A percentile compares a stretch with the other conserved stretches of the same genome.
Conservation (phyloP, 2,113 vertebrate genomes). For the Siphamia tubifer region DNA sequence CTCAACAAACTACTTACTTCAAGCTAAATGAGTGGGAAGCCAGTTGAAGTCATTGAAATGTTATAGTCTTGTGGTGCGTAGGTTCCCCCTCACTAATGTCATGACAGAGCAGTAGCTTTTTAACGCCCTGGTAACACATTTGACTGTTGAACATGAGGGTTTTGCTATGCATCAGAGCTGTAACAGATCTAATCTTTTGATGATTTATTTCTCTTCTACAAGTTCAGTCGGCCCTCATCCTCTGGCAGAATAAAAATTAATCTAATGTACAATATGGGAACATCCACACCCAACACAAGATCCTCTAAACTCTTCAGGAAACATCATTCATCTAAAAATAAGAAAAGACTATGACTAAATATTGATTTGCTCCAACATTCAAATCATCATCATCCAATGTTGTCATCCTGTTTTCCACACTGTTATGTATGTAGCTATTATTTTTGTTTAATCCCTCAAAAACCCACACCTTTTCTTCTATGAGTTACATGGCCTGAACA, state of each 20-base stretch:
- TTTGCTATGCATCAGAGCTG: constrained; percentile 31
- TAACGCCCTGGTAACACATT: too few species aligned
- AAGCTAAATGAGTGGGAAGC: not conserved
- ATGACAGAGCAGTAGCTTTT: constrained; percentile 32
- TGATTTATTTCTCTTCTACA: constrained; percentile 5
- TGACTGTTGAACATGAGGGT: constrained; percentile 23
- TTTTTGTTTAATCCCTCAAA: constrained; percentile 8
- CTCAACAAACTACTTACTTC: constrained; percentile 2
- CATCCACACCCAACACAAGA: constrained; percentile 24
- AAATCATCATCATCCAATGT: constrained; percentile 13
- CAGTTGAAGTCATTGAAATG: constrained; percentile 2
- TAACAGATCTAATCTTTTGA: constrained; percentile 12
- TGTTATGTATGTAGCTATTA: not conserved
- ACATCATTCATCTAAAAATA: not conserved
- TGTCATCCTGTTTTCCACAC: constrained; percentile 11
- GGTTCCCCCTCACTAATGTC: not conserved
- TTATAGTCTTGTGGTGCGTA: constrained; percentile 28
- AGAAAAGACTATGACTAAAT: not conserved
- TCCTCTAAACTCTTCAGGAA: constrained; percentile 37
- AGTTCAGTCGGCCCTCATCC: not conserved
- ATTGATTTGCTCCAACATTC: constrained; percentile 17
- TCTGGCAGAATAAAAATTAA: not conserved
- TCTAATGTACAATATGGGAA: not conserved
- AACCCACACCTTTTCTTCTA: not conserved
- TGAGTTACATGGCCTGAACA: not conserved